Base-by-base conservation (phyloP, 1,140 invertebrate genomes). In the Hyphantria cunea region DNA sequence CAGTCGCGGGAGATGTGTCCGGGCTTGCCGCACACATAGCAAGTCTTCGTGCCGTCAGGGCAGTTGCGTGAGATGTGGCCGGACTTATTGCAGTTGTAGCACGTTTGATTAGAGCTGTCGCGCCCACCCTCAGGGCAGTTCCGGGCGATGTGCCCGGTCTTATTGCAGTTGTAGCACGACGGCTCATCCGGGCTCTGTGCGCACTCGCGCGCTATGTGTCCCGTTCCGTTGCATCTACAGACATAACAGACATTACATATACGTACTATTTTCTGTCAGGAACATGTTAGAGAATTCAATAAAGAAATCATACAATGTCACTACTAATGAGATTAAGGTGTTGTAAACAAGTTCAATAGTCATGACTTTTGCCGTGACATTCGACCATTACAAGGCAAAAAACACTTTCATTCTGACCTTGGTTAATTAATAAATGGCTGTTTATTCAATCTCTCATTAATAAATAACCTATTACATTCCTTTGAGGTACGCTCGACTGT, bases 1-100 rank as follows among this genome's bases (percentile, higher is more conserved):
- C 96, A 98, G 82, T 98, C 96, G 70, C 96, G 95, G 90, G 95
- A 96, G 91, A 97, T 95, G 92, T 98, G 96, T 55, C 96, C 97
- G 52, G 94, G 93, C 90, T 97, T 96, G 90, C 96, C 95, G 91
- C 97, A 98, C 75, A 94, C 94, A 92, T 97, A 97, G 92, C 96
- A 98, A 62, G 94, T 95, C 91, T 96, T 96, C 68, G 94, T 94
- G 75, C 93, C 95, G 78, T 97, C 94, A 65, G 95, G 95, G 89
- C 96, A 98, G 88, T 97, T 96, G 82, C 96, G 95, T 53, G 96
- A 96, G 90, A 97, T 95, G 90, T 97, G 97, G 49, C 97, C 96
- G 52, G 94, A 92, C 90, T 96, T 95, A 92, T 96, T 96, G 92
- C 96, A 98, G 83, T 95, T 96, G 92, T 97, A 97, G 92, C 97